Conservation (phyloP, 1,140 invertebrate species). For the Reticulitermes speratus region DNA sequence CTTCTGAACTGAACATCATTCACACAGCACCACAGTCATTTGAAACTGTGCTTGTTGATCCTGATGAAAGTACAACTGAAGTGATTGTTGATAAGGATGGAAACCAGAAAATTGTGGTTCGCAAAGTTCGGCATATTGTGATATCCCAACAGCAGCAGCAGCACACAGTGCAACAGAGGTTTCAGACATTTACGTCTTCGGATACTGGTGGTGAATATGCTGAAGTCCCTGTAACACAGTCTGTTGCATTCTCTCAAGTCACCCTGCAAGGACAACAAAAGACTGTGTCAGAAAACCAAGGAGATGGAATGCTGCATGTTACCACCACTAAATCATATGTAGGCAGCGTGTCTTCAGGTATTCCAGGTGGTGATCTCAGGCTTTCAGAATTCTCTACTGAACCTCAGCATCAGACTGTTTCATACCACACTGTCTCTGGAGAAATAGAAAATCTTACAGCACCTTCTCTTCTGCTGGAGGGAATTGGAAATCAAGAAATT, state of each 20-base stretch:
- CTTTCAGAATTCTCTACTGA: conserved; percentile 63
- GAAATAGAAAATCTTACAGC: conserved; percentile 39
- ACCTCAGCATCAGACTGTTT: conserved; percentile 54
- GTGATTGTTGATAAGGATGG: conserved; percentile 77
- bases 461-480: conserved; percentile 44
- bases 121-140: conserved; percentile 55
- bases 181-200: conserved; percentile 42
- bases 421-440: conserved; percentile 40
- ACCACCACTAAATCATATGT: conserved; percentile 60
- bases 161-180: conserved; percentile 38
- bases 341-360: conserved; percentile 59
- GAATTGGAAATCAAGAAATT: neutral
- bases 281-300: conserved; percentile 58
- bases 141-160: conserved; percentile 46
- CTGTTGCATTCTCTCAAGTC: conserved; percentile 63
- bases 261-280: conserved; percentile 62
- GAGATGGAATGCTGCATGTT: conserved; percentile 55
- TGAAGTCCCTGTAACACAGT: conserved; percentile 42
- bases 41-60: conserved; percentile 73
- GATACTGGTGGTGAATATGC: conserved; percentile 38
- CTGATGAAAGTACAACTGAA: conserved; percentile 73
- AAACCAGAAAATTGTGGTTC: conserved; percentile 75
- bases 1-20: conserved; percentile 62
- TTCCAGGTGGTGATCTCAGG: conserved; percentile 59
- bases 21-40: conserved; percentile 70